These are phyloP conservation scores for Dreissena polymorpha DNA, from an alignment of 1,140 invertebrate genomes.

Conservation along the genomic window DNA sequence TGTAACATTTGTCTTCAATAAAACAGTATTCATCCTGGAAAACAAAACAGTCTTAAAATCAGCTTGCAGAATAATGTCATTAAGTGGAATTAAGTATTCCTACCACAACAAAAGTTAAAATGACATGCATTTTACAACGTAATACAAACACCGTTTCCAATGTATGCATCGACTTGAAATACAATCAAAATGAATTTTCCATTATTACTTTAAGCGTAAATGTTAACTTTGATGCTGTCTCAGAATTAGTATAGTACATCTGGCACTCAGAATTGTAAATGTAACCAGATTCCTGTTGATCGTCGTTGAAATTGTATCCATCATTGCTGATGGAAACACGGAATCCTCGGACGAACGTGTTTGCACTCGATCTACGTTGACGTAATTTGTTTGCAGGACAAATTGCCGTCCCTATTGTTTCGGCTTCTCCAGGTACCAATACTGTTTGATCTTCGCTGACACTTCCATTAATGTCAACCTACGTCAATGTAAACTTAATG, in stretches of 20 bases:
- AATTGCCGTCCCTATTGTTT: not conserved
- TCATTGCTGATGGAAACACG: not conserved
- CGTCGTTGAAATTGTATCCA: not conserved
- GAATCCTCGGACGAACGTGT: not conserved
- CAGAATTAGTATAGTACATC: not conserved
- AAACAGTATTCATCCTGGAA: no score
- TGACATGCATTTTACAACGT: no score
- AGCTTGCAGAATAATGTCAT: no score
- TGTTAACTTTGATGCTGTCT: not conserved
- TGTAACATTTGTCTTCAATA: no score
- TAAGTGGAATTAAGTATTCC: no score
- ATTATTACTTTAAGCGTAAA: not conserved
- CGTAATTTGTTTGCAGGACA: not conserved
- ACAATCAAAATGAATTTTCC: no score
- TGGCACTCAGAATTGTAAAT: conserved; percentile 7
- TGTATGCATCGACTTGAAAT: no score
- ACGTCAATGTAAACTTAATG: not conserved
- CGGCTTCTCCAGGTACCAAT: not conserved
- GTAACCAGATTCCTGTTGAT: not conserved
- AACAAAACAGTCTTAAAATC: no score
- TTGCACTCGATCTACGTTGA: not conserved
- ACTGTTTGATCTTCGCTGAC: not conserved
- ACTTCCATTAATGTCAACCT: not conserved
- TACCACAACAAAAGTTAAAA: no score
- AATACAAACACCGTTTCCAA: no score